A percentile compares a stretch with the other conserved stretches of the same genome.
Conservation (phyloP, 2,888 invertebrate genomes). For the Charanyca ferruginea region DNA sequence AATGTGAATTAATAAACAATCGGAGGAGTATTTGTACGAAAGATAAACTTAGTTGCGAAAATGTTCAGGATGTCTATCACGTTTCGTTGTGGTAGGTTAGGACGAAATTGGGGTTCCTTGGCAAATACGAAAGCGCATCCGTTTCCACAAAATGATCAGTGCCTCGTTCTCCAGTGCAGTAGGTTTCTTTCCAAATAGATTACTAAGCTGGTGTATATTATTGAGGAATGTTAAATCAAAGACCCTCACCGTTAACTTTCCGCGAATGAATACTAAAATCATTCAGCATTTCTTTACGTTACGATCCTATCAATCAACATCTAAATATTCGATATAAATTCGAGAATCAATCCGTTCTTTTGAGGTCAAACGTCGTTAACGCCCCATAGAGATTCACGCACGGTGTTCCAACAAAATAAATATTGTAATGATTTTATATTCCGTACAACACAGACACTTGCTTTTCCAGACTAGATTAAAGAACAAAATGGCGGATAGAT, state of each 20-base stretch:
- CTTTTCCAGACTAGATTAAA: constrained; percentile 38
- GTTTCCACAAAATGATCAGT: not conserved
- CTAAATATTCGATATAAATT: constrained; percentile 5
- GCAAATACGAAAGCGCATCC: not conserved
- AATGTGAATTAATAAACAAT: constrained; percentile 37
- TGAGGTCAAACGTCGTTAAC: constrained; percentile 13
- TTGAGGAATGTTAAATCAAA: not conserved
- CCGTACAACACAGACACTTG: not conserved
- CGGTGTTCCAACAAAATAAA: constrained; percentile 22
- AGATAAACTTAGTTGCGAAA: constrained; percentile 15
- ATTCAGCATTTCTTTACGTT: not conserved
- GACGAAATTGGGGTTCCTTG: constrained; percentile 14
- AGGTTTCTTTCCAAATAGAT: not conserved
- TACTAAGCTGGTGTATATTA: not conserved
- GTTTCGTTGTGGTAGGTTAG: constrained; percentile 45
- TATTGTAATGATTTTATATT: constrained; percentile 12
- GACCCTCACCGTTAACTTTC: not conserved
- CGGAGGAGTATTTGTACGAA: constrained; percentile 6
- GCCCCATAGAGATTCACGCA: constrained; percentile 18
- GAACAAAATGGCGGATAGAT: constrained; percentile 46
- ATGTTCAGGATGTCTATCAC: constrained; percentile 1
- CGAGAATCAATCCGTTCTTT: constrained; percentile 12
- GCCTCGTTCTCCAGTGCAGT: not conserved
- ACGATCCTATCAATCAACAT: constrained; percentile 2
- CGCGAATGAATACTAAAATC: constrained; percentile 4